Conservation (phyloP, 2,113 vertebrate species). For the Poicephalus meyeri region DNA sequence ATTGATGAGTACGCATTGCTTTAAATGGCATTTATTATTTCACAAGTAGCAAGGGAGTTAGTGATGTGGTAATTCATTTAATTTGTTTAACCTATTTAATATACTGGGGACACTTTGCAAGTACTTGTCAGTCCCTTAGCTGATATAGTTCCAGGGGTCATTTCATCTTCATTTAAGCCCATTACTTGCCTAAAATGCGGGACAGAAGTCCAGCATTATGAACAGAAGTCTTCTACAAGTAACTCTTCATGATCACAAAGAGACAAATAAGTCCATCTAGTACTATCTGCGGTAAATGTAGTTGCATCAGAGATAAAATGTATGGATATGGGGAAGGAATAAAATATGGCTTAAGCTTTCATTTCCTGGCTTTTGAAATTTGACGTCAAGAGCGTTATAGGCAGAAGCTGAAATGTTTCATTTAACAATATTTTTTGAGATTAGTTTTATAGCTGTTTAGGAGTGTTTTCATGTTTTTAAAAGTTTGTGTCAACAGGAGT, state of each 20-base stretch:
- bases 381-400: neutral
- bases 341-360: neutral
- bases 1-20: neutral
- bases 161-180: neutral
- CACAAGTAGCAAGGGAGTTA: neutral
- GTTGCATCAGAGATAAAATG: neutral
- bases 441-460: neutral
- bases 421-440: neutral
- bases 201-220: neutral
- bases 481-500: neutral
- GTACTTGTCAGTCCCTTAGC: slow-evolving; percentile 31
- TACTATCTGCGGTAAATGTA: neutral
- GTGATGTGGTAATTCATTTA: slow-evolving; percentile 30
- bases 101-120: neutral
- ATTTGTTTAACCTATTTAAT: slow-evolving; percentile 54
- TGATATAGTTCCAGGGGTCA: neutral
- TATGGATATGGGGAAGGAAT: neutral
- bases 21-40: slow-evolving; percentile 35
- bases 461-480: neutral
- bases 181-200: neutral
- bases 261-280: neutral
- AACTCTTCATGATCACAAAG: neutral
- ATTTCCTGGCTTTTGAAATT: neutral
- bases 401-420: neutral
- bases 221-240: neutral